Conservation (phyloP, 1,140 invertebrate genomes). For the Lasioglossum baleicum region DNA sequence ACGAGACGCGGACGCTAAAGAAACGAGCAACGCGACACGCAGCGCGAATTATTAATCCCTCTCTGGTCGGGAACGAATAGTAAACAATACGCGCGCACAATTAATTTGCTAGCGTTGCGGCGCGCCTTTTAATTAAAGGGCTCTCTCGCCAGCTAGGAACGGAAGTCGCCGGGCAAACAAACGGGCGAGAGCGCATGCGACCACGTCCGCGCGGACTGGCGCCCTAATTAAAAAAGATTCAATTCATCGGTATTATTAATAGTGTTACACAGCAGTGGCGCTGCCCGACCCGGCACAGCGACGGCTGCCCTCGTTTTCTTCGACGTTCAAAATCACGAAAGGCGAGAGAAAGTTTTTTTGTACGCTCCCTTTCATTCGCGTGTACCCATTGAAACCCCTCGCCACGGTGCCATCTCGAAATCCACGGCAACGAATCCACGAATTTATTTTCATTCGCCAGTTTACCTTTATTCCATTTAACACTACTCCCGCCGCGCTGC, state of each 20-base stretch:
- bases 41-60: slow-evolving; percentile 58
- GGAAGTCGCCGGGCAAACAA: slow-evolving; percentile 43
- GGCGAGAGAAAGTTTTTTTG: neutral
- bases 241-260: slow-evolving; percentile 57
- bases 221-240: slow-evolving; percentile 54
- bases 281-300: neutral
- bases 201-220: neutral
- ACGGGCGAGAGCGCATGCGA: neutral
- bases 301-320: slow-evolving; percentile 13
- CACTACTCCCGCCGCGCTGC: neutral
- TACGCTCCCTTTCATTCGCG: slow-evolving; percentile 9
- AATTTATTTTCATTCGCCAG: slow-evolving; percentile 46
- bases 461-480: slow-evolving; percentile 46
- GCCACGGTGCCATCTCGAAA: slow-evolving; percentile 21
- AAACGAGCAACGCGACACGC: slow-evolving; percentile 23
- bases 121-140: slow-evolving; percentile 60
- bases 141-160: slow-evolving; percentile 13
- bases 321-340: slow-evolving; percentile 42
- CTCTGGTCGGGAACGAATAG: slow-evolving; percentile 47
- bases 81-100: slow-evolving; percentile 63
- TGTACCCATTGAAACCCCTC: slow-evolving; percentile 26
- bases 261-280: slow-evolving; percentile 35
- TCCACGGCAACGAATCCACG: slow-evolving; percentile 13
- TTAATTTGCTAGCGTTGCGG: slow-evolving; percentile 56
- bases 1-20: neutral